Percentiles rank a stretch among this genome's conserved stretches.
phyloP scores from a whole-genome alignment of 2,797 vertebrate genomes.

The Smutsia gigantea region DNA sequence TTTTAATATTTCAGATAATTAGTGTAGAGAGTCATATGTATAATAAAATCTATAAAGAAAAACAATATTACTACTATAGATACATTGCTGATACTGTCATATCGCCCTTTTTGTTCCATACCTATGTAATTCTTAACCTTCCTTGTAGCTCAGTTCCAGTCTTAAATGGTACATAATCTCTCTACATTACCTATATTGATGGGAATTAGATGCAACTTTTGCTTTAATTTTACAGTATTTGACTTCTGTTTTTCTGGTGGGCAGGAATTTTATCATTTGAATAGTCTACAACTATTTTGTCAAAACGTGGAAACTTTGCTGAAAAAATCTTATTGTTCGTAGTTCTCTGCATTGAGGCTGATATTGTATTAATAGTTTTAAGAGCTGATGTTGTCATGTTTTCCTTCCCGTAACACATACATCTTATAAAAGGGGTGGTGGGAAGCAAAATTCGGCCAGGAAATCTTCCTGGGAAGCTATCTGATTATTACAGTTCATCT shows the following conservation, averaged over 20 bases:
- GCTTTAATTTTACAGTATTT: neutral
- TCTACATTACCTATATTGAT: neutral
- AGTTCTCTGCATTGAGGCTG: neutral
- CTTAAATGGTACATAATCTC: neutral
- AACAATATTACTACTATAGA: neutral
- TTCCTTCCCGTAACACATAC: neutral
- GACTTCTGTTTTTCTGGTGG: neutral
- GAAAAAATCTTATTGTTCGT: neutral
- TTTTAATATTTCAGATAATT: neutral
- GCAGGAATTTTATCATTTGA: neutral
- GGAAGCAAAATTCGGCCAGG: neutral
- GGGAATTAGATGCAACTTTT: neutral
- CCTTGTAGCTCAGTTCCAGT: neutral
- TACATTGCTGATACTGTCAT: neutral
- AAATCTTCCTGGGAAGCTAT: neutral
- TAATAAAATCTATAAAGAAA: neutral
- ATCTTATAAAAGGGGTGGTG: neutral
- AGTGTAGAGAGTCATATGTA: neutral
- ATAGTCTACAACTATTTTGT: neutral
- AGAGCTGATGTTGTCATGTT: neutral
- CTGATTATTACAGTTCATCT: neutral
- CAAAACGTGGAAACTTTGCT: neutral
- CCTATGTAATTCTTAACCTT: neutral
- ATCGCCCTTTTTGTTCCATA: neutral
- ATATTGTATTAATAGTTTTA: neutral